Evolutionary conservation across 2,888 invertebrate genomes (phyloP), one percentile per base, ranked within the genome.

Genomic region (Tanytarsus gracilentus): DNA sequence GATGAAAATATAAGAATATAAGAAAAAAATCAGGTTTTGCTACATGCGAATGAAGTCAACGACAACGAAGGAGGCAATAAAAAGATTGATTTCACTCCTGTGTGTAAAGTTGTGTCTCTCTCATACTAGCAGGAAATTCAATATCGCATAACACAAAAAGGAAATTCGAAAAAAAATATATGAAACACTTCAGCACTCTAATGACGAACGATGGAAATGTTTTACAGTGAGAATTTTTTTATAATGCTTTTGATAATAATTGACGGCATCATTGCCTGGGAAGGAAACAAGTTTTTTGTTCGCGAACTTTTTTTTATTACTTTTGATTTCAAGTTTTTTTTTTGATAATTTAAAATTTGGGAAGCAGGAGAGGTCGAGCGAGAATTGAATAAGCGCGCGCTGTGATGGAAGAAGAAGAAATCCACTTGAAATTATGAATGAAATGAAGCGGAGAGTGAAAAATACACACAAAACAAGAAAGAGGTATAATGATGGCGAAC

Each of bases 31-130:
- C 55, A 55, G 27, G 55, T 55, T 55, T 55, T n/a, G n/a, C n/a
- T n/a, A n/a, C 40, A 23, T n/a, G 18, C 23, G 11, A 11, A 44
- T 44, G 21, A 44, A 9, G 18, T 44, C 51, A 11, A 30, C 6
- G 16, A 52, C 40, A 21, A 2, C 27, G 55, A 33, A 23, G 8
- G 16, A 39, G 23, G 36, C 39, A 55, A 55, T 55, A 55, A 40
- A 55, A 55, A 55, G 55, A 55, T 55, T 55, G 55, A 55, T 55
- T 55, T 55, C 55, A 55, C 16, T 55, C 55, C 49, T 39, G 29
- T n/a, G 23, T 9, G 23, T 21, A 18, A 21, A 18, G 9, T 11
- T 44, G 8, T 23, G 2, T 23, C 11, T 23, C 23, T 44, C 21
- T 44, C 18, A 44, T 23, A 23, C n/a, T 18, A 44, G n/a, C 36